phyloP scores from a whole-genome alignment of 2,113 vertebrate genomes.

The Eublepharis macularius region DNA sequence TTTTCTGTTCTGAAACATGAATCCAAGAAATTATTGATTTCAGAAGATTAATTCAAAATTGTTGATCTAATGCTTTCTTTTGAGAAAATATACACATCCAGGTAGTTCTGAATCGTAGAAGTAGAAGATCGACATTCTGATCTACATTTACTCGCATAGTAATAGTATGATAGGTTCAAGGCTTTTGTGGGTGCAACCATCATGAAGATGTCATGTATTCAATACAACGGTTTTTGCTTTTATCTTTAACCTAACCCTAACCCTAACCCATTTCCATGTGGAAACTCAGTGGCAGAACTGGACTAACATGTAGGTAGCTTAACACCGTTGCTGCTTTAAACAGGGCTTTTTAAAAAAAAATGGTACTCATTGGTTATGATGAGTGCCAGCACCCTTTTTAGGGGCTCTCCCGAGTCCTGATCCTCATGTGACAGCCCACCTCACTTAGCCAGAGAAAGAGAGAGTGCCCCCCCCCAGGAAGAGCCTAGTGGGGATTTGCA shows the following conservation, averaged over 20 bases:
- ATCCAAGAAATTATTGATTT: neutral
- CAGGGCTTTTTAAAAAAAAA: too few relatives aligned
- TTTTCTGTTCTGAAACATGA: neutral
- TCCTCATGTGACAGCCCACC: too few relatives aligned
- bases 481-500: too few relatives aligned
- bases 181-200: too few relatives aligned
- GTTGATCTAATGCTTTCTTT: neutral
- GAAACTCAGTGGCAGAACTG: neutral
- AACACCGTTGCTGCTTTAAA: too few relatives aligned
- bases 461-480: too few relatives aligned
- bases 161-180: neutral
- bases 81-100: neutral
- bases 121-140: neutral
- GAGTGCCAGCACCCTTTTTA: too few relatives aligned
- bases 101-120: neutral
- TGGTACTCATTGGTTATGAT: too few relatives aligned
- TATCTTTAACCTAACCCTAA: neutral
- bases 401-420: too few relatives aligned
- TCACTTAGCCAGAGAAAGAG: too few relatives aligned
- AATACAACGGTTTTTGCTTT: neutral
- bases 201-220: too few relatives aligned
- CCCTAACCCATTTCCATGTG: neutral
- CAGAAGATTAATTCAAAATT: too few relatives aligned
- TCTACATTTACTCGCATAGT: neutral
- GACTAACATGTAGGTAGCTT: neutral